Percentiles rank a stretch among this genome's conserved stretches.
Conservation (phyloP, 2,888 invertebrate genomes). For the Agapostemon virescens region DNA sequence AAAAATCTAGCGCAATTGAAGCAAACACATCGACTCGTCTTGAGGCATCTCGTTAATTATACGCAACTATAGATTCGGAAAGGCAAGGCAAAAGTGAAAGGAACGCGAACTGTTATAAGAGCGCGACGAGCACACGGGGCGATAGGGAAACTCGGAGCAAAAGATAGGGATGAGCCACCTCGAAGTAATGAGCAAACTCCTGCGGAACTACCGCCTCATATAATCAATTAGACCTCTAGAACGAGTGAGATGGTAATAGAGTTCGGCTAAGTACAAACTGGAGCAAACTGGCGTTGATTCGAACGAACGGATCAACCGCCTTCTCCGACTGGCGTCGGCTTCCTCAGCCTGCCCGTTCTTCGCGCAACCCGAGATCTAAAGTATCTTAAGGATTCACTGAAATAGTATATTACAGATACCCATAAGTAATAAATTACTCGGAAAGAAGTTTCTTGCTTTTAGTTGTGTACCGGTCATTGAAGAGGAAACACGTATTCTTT, state of each 20-base stretch:
- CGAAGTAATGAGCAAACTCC: conserved; percentile 68
- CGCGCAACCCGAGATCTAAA: background rate
- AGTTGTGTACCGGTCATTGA: too few relatives aligned
- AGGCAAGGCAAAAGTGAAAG: conserved; percentile 40
- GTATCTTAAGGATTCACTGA: background rate
- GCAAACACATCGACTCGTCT: background rate
- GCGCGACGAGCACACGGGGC: conserved; percentile 11
- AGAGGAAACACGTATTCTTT: too few relatives aligned
- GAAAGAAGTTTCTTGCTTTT: too few relatives aligned
- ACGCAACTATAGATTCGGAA: conserved; percentile 24
- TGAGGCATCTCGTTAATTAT: conserved; percentile 26
- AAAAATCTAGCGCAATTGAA: conserved; percentile 3
- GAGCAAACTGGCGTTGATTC: conserved; percentile 70
- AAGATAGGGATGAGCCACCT: conserved; percentile 54
- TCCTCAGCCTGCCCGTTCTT: conserved; percentile 12
- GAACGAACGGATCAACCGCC: conserved; percentile 60
- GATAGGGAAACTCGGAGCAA: conserved; percentile 27
- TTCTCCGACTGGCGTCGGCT: background rate
- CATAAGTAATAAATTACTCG: too few relatives aligned
- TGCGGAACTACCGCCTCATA: conserved; percentile 69
- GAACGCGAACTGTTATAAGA: conserved; percentile 29
- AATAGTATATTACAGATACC: background rate
- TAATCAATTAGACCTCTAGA: conserved; percentile 76
- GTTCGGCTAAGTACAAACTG: conserved; percentile 73
- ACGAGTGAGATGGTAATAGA: conserved; percentile 74